Conservation (phyloP, 1,140 invertebrate species). For the Brachionus asplanchnoidis region DNA sequence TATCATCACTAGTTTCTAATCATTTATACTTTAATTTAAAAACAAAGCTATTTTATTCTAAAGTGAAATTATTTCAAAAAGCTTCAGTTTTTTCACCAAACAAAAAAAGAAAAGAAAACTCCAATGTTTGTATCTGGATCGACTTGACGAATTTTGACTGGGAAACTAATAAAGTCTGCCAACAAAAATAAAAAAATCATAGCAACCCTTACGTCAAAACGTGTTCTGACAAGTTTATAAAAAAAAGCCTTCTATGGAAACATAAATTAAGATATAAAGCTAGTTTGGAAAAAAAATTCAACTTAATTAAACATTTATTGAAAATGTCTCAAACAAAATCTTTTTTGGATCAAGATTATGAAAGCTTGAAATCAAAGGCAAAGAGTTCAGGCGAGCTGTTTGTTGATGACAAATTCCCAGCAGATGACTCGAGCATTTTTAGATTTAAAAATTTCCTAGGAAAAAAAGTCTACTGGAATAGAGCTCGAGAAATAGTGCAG, state of each 20-base stretch:
- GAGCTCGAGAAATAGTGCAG: constrained; percentile 53
- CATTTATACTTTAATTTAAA: too few species aligned
- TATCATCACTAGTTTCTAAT: too few species aligned
- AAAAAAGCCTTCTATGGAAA: not conserved
- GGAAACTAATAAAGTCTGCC: too few species aligned
- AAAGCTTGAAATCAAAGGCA: not conserved
- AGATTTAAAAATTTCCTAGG: constrained; percentile 49
- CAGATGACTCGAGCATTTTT: constrained; percentile 61
- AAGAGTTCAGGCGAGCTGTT: constrained; percentile 61
- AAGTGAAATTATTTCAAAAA: too few species aligned
- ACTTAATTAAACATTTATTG: not conserved
- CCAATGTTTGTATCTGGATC: too few species aligned
- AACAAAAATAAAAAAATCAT: not conserved
- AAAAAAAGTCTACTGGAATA: constrained; percentile 59
- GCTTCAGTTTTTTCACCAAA: too few species aligned
- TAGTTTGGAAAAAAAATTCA: not conserved
- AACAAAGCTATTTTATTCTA: too few species aligned
- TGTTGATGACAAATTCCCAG: constrained; percentile 67
- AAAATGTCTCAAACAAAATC: not conserved
- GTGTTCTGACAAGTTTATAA: not conserved
- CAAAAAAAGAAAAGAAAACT: too few species aligned
- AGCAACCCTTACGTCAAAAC: not conserved
- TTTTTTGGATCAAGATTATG: not conserved
- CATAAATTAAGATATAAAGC: not conserved
- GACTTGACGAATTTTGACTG: too few species aligned